These are phyloP conservation scores for Carassius auratus DNA, from an alignment of 2,113 vertebrate species.

Conservation along the genomic window DNA sequence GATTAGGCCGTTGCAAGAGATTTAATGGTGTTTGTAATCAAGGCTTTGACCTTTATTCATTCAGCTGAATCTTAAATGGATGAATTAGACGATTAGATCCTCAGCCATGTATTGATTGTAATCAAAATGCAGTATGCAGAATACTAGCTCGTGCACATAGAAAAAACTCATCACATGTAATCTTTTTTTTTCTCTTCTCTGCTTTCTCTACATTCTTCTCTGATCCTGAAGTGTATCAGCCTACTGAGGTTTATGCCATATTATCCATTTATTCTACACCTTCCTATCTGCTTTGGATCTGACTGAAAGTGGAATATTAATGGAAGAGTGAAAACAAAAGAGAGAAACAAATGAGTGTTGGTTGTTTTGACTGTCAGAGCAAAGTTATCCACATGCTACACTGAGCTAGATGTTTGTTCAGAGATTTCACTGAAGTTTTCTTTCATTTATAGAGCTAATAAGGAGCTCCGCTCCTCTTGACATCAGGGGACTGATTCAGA, in stretches of 20 bases:
- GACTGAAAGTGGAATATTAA: conserved; percentile 24
- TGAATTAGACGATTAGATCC: conserved; percentile 1
- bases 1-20: conserved; percentile 29
- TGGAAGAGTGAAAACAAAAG: not conserved
- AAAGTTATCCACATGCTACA: not conserved
- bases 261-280: conserved; percentile 33
- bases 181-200: not conserved
- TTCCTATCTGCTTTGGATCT: conserved; percentile 8
- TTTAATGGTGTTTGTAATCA: conserved; percentile 31
- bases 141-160: not conserved
- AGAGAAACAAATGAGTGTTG: conserved; percentile 17
- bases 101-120: not conserved
- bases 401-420: conserved; percentile 11
- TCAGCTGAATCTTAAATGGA: not conserved
- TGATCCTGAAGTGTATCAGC: not conserved
- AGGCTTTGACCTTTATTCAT: conserved; percentile 23
- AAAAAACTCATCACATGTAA: not conserved
- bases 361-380: conserved; percentile 24
- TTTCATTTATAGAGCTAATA: conserved; percentile 19
- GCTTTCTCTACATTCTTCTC: not conserved
- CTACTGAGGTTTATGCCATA: not conserved
- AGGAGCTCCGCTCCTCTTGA: not conserved
- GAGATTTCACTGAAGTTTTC: conserved; percentile 27
- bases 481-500: conserved; percentile 24
- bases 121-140: conserved; percentile 27